Evolutionary conservation across 2,888 invertebrate species (phyloP).

Genomic region (Smittia aterrima): DNA sequence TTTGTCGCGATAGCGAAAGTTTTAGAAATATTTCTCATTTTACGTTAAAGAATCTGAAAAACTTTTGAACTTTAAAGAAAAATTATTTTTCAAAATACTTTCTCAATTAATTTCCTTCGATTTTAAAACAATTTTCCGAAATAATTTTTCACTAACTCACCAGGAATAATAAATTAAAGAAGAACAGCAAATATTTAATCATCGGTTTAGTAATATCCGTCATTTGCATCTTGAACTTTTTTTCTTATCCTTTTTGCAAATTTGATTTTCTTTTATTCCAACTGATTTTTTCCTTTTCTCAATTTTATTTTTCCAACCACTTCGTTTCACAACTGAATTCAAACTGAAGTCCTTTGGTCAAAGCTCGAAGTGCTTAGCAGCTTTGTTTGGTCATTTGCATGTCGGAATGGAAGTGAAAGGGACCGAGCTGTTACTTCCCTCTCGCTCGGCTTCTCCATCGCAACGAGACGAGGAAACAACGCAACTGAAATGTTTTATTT

Average conservation of each 20-base stretch:
- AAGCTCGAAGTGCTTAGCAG: slow-evolving; percentile 7
- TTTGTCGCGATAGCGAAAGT: too few relatives aligned
- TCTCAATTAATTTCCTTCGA: too few relatives aligned
- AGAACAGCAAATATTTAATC: slow-evolving; percentile 27
- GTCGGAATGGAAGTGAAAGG: not conserved
- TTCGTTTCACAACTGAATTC: not conserved
- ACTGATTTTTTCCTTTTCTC: not conserved
- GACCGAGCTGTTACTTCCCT: not conserved
- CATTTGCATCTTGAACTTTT: slow-evolving; percentile 9
- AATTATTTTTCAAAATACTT: too few relatives aligned
- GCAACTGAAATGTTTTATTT: not conserved
- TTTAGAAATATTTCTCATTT: too few relatives aligned
- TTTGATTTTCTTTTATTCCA: not conserved
- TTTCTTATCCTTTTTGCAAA: not conserved
- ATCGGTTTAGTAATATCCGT: not conserved
- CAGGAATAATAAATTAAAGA: slow-evolving; percentile 30
- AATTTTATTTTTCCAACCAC: not conserved
- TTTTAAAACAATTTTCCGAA: too few relatives aligned
- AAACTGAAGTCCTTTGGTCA: slow-evolving; percentile 1
- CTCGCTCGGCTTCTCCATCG: slow-evolving; percentile 6
- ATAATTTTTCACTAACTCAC: too few relatives aligned
- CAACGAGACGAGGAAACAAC: not conserved
- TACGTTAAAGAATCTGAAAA: too few relatives aligned
- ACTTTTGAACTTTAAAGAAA: too few relatives aligned
- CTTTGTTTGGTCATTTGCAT: slow-evolving; percentile 22